Base-by-base conservation (phyloP, 1,140 invertebrate species). In the Harpegnathos saltator region DNA sequence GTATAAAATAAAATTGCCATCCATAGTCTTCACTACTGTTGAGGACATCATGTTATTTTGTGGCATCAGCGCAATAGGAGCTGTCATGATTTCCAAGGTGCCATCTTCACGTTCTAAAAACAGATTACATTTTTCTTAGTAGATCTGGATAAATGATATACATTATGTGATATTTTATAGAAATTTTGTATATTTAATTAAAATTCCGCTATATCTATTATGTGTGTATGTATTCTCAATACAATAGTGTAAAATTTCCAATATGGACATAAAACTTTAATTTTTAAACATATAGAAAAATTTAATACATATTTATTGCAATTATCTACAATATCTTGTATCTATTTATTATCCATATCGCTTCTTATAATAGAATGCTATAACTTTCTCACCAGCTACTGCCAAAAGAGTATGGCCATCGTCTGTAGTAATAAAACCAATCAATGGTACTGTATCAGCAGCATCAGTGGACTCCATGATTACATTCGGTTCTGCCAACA, bases 371-470 rank as follows among this genome's bases (percentile, higher is more conserved):
- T 33, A 12, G 38, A 24, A 52, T 52, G n/a, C n/a, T 15, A 0
- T 58, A 24, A 62, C 15, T 66, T 19, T 26, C 75, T 85, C 75
- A 92, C 92, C 91, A 71, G 89, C 84, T 7, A 93, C 85, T 73
- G 90, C 89, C 9, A 93, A 58, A 4, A 93, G 69, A 0, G 92
- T 89, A 50, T 87, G 81, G 22, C 92, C 91, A 75, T 93, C 92
- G 11, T 93, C 91, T 1, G 91, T 87, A 12, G 92, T 87, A 48
- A 93, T 87, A 69, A 93, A 88, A 84, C 91, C 88, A 58, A 93
- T 82, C 38, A 44, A 9, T 9, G 91, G 86, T 52, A 92, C 29
- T 26, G 88, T 65, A 17, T 90, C 90, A 2, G 65, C 62, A 9
- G 75, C 38, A 1, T 73, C 77, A 0, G 86, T 26, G 38, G 89